Percentiles rank a stretch among this genome's conserved stretches.
These are phyloP conservation scores for Probosciger aterrimus DNA, from an alignment of 2,113 vertebrate species.

Conservation along the genomic window DNA sequence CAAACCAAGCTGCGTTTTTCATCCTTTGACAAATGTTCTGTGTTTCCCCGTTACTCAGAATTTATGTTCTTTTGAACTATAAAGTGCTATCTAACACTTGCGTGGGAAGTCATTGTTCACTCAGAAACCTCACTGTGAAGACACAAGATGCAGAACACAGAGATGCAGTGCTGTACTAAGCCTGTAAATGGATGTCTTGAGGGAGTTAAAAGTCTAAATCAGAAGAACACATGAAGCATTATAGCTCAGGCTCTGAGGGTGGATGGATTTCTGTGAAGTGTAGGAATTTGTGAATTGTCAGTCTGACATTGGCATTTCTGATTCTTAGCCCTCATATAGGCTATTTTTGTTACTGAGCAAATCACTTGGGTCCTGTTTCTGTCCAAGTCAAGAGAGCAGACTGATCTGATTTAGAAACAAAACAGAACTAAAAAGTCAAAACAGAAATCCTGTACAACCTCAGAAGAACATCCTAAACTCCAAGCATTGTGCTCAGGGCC, in stretches of 20 bases:
- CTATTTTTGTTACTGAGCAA: neutral
- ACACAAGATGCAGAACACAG: neutral
- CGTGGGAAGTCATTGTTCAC: neutral
- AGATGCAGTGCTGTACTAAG: neutral
- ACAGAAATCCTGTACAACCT: neutral
- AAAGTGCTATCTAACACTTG: neutral
- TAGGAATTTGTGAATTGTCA: neutral
- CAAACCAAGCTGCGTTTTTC: neutral
- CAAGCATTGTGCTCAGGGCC: neutral
- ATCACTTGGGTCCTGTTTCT: neutral
- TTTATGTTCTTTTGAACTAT: neutral
- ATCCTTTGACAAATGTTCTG: neutral
- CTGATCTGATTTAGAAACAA: neutral
- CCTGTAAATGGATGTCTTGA: neutral
- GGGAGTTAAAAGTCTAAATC: neutral
- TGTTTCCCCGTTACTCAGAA: neutral
- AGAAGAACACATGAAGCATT: neutral
- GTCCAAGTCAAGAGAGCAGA: neutral
- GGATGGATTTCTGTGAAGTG: neutral
- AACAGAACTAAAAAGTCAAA: neutral
- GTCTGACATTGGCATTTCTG: neutral
- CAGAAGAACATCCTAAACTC: neutral
- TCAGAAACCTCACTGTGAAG: neutral
- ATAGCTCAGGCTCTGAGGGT: neutral
- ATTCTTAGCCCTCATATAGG: neutral